A percentile compares a stretch with the other conserved stretches of the same genome.
Conservation (phyloP, 2,113 vertebrate genomes). For the Platichthys stellatus region DNA sequence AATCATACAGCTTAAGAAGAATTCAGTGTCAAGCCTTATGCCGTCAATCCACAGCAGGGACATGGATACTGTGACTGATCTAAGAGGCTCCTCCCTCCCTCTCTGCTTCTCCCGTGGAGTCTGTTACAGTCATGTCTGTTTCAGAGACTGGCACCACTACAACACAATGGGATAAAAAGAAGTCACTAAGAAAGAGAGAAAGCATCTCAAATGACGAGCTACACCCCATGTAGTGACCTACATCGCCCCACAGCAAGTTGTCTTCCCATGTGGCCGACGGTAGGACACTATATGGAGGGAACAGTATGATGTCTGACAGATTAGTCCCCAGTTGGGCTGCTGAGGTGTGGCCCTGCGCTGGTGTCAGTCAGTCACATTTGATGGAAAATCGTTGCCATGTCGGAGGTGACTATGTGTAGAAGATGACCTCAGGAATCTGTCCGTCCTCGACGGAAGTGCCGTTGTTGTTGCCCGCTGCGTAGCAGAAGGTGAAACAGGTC, state of each 20-base stretch:
- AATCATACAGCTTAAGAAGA: slow-evolving; percentile 49
- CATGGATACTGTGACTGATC: slow-evolving; percentile 55
- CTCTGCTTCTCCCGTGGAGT: slow-evolving; percentile 45
- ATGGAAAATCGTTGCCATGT: slow-evolving; percentile 60
- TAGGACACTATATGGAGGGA: slow-evolving; percentile 62
- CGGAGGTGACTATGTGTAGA: slow-evolving; percentile 91
- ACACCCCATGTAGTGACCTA: slow-evolving; percentile 58
- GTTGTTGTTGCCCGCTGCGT: slow-evolving; percentile 97
- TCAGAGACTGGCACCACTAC: slow-evolving; percentile 49
- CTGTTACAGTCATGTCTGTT: slow-evolving; percentile 48
- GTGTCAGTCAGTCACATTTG: slow-evolving; percentile 69
- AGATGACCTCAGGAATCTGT: slow-evolving; percentile 98
- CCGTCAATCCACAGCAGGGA: slow-evolving; percentile 51
- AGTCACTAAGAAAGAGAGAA: slow-evolving; percentile 48
- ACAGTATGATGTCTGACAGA: slow-evolving; percentile 63
- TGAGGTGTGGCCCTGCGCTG: slow-evolving; percentile 54
- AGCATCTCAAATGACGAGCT: slow-evolving; percentile 55
- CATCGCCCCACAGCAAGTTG: slow-evolving; percentile 24
- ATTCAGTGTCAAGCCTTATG: slow-evolving; percentile 60
- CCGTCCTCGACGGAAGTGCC: slow-evolving; percentile 98
- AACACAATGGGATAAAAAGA: slow-evolving; percentile 57
- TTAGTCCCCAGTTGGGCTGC: slow-evolving; percentile 65
- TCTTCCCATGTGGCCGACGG: slow-evolving; percentile 44
- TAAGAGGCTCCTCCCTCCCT: slow-evolving; percentile 45
- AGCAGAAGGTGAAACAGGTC: slow-evolving; percentile 98